Conservation (phyloP, 2,113 vertebrate genomes). For the Entelurus aequoreus region DNA sequence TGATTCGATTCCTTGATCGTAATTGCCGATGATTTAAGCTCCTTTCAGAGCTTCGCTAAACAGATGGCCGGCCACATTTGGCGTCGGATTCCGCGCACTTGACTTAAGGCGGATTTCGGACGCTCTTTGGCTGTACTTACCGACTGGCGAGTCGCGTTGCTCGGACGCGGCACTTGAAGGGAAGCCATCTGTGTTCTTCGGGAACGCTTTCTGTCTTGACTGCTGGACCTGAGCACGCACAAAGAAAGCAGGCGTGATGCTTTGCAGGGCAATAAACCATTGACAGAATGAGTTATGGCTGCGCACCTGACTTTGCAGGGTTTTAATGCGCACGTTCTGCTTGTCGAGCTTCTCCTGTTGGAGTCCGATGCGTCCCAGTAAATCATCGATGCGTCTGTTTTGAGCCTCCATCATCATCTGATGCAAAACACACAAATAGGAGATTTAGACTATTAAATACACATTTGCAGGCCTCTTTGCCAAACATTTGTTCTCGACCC, state of each 20-base stretch:
- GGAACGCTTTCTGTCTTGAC: conserved; percentile 35
- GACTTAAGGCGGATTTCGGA: conserved; percentile 41
- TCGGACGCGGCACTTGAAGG: conserved; percentile 36
- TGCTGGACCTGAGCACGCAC: conserved; percentile 52
- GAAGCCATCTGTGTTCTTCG: conserved; percentile 21
- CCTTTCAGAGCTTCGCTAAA: conserved; percentile 19
- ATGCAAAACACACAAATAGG: background rate
- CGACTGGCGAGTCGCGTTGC: conserved; percentile 62
- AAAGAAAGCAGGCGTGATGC: background rate
- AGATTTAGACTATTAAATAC: background rate
- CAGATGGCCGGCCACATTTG: conserved; percentile 59
- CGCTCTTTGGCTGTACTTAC: conserved; percentile 52
- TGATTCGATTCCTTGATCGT: conserved; percentile 44
- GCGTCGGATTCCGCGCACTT: conserved; percentile 33
- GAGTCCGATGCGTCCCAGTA: conserved; percentile 81
- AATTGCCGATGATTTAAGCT: conserved; percentile 63
- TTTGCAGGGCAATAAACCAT: background rate
- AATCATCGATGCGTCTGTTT: conserved; percentile 80
- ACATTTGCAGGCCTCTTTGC: background rate
- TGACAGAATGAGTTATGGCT: background rate
- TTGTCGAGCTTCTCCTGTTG: conserved; percentile 93
- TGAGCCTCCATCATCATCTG: conserved; percentile 83
- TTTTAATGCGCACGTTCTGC: conserved; percentile 84
- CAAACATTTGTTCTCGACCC: conserved; percentile 1
- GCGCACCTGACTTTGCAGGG: conserved; percentile 73